Evolutionary conservation across 1,140 invertebrate genomes (phyloP), one percentile per base, ranked within the genome.

Genomic region (Wasmannia auropunctata): DNA sequence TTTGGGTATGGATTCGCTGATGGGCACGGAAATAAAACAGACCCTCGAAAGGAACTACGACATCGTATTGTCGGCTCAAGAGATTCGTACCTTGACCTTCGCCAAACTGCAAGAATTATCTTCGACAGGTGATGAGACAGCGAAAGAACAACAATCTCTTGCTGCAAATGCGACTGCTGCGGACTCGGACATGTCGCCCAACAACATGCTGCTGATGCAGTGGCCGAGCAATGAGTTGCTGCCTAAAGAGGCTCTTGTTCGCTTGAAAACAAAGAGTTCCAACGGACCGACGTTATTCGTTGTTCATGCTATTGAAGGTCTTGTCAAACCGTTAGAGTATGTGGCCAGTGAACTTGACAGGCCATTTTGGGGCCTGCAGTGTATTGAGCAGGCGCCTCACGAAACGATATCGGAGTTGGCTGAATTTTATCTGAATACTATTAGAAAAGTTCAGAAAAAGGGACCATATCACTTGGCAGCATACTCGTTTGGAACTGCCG

Each of bases 21-120:
- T 99, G 99, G 98, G 98, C 76, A 98, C 99, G 0, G 99, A 99
- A 96, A 98, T 99, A 85, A 99, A 99, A 95, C 99, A 99, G 94
- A 98, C 98, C 0, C 95, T 99, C 10, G 99, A 99, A 94, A 96
- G 98, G 75, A 98, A 98, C 88, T 99, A 98, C 94, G 98, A 99
- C 94, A 93, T 99, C 37, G 96, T 98, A 0, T 94, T 99, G n/a
- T 97, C 97, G 54, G 97, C 98, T 58, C 97, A 98, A 92, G 98
- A 99, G 94, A 99, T 99, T 90, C 96, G 99, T 75, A 95, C 95
- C 31, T 95, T 99, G 2, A 98, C 97, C 0, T 97, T 98, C 77
- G 96, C 95, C 1, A 97, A 97, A 90, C 95, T 99, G 0, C 95
- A 96, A 58, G 96, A 97, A 92, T 95, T 99, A 83, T 96, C 96